Conservation (phyloP, 2,113 vertebrate genomes). For the Heterochromis multidens region DNA sequence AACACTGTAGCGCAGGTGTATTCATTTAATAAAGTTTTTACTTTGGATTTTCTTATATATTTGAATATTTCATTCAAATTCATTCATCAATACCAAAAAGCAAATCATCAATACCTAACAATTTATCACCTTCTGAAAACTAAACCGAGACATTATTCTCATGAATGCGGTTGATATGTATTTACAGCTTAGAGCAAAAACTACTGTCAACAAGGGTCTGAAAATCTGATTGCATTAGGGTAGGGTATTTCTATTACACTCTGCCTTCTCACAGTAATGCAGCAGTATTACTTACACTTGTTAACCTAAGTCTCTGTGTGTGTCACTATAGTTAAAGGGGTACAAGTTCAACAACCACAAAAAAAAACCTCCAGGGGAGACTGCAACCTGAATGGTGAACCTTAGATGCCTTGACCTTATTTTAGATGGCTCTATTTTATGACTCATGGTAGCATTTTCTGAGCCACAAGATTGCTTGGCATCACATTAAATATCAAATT, state of each 20-base stretch:
- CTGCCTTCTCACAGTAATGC: not conserved
- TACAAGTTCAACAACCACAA: no score
- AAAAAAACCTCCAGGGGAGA: not conserved
- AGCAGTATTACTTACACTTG: not conserved
- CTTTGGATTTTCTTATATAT: not conserved
- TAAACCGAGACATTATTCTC: not conserved
- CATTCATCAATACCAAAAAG: not conserved
- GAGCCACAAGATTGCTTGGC: not conserved
- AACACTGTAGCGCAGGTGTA: not conserved
- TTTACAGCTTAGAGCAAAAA: not conserved
- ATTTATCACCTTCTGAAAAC: not conserved
- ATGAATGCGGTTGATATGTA: not conserved
- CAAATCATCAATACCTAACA: rapidly evolving
- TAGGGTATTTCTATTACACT: not conserved
- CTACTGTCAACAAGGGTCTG: not conserved
- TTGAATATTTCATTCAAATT: not conserved
- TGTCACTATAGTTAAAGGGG: not conserved
- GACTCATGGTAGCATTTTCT: not conserved
- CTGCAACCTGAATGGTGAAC: not conserved
- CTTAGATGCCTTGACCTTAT: not conserved
- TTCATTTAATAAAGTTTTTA: not conserved
- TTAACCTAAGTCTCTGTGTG: not conserved
- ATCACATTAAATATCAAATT: not conserved
- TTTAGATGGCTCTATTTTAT: not conserved
- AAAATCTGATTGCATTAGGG: not conserved